Percentiles rank a stretch among this genome's conserved stretches.
Evolutionary conservation across 2,113 vertebrate species (phyloP).

Genomic region (Chrysochloris asiatica): DNA sequence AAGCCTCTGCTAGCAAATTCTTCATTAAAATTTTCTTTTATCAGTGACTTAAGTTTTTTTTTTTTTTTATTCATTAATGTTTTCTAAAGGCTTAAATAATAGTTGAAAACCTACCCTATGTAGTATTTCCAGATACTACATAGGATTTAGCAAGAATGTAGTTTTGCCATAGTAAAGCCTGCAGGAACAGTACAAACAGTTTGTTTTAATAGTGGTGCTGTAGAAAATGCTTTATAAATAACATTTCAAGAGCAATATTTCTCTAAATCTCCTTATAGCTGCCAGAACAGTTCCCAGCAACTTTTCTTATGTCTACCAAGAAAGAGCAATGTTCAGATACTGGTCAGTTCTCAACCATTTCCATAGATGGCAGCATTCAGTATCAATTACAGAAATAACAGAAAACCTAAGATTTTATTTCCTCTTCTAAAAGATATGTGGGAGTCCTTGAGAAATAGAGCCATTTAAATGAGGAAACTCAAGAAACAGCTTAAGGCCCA

Average conservation of each 20-base stretch:
- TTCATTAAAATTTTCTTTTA: slow-evolving; percentile 29
- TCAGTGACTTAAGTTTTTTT: background rate
- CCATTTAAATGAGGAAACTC: background rate
- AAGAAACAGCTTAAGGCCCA: background rate
- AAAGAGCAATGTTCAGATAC: slow-evolving; percentile 11
- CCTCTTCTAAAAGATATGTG: background rate
- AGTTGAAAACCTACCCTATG: background rate
- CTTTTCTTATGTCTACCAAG: slow-evolving; percentile 3
- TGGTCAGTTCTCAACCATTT: slow-evolving; percentile 14
- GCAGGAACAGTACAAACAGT: background rate
- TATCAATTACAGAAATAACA: background rate
- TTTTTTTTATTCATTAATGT: slow-evolving; percentile 10
- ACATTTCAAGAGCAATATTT: slow-evolving; percentile 9
- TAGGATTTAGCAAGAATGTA: slow-evolving; percentile 2
- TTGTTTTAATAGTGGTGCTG: slow-evolving; percentile 35
- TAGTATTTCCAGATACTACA: background rate
- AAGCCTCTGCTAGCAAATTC: background rate
- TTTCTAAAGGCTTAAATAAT: slow-evolving; percentile 39
- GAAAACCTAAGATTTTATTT: background rate
- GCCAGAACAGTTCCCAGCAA: background rate
- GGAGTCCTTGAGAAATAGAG: background rate
- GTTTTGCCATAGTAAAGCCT: slow-evolving; percentile 18
- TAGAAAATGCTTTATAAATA: slow-evolving; percentile 56
- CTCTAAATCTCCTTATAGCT: slow-evolving; percentile 38
- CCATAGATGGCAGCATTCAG: background rate